A percentile compares a stretch with the other conserved stretches of the same genome.
Evolutionary conservation across 2,888 invertebrate genomes (phyloP).

Genomic region (Pachymerium ferrugineum): DNA sequence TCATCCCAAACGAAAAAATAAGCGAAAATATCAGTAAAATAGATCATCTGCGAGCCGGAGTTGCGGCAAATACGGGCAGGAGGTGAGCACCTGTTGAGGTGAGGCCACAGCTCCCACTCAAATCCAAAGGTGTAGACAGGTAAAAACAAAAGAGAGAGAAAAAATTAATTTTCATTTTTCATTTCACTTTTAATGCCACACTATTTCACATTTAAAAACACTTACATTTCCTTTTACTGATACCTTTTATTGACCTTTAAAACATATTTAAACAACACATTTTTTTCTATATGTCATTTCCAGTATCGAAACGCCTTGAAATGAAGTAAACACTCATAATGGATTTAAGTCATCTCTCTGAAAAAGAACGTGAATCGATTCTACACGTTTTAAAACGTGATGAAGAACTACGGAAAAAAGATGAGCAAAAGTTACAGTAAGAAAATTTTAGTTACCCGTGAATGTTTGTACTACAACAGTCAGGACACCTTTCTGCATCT

Average conservation of each 20-base stretch:
- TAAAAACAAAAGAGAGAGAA: not conserved
- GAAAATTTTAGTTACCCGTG: not conserved
- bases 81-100: slow-evolving; percentile 4
- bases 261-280: no score
- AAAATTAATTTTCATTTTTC: not conserved
- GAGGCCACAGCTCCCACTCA: slow-evolving; percentile 8
- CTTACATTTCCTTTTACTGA: no score
- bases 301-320: not conserved
- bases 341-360: slow-evolving; percentile 32
- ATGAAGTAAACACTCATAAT: not conserved
- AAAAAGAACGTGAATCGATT: slow-evolving; percentile 30
- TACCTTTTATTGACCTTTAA: not conserved
- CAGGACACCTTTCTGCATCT: no score
- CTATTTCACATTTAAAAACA: no score
- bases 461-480: not conserved
- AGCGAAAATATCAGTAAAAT: not conserved
- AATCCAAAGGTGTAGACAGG: not conserved
- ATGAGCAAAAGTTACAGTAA: slow-evolving; percentile 31
- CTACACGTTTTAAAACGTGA: slow-evolving; percentile 29
- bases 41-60: not conserved
- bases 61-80: slow-evolving; percentile 4
- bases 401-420: slow-evolving; percentile 30
- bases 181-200: not conserved
- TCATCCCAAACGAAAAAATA: not conserved
- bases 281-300: not conserved